Evolutionary conservation across 2,113 vertebrate genomes (phyloP).

Genomic region (Centropus unirufus): DNA sequence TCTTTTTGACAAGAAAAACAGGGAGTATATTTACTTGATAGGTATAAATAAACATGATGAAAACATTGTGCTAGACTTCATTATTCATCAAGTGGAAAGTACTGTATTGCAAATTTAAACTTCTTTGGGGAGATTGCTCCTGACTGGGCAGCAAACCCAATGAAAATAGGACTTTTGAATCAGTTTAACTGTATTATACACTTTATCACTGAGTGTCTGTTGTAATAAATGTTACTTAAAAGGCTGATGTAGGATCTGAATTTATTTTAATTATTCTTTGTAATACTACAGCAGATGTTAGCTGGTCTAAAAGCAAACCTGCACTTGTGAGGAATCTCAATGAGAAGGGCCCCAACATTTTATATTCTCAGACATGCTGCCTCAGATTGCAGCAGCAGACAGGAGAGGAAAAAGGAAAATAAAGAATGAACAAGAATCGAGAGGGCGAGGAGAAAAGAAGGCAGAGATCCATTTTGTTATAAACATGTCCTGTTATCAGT

Average conservation of each 20-base stretch:
- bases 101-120: neutral
- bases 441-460: neutral
- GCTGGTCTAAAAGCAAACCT: constrained; percentile 61
- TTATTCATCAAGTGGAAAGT: neutral
- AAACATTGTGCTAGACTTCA: neutral
- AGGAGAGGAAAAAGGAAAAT: neutral
- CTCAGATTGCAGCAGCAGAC: constrained; percentile 1
- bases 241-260: constrained; percentile 77
- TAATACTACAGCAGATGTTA: constrained; percentile 75
- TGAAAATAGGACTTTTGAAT: constrained; percentile 62
- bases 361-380: constrained; percentile 19
- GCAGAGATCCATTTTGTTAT: neutral
- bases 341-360: constrained; percentile 55
- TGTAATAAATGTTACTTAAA: constrained; percentile 76
- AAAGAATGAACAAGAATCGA: neutral
- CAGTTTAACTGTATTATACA: constrained; percentile 55
- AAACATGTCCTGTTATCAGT: constrained; percentile 7
- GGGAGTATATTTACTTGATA: neutral
- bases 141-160: constrained; percentile 6
- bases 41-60: constrained; percentile 18
- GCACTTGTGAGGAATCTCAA: constrained; percentile 73
- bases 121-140: neutral
- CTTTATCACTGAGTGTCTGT: constrained; percentile 65
- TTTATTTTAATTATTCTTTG: constrained; percentile 81
- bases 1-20: constrained; percentile 11